phyloP scores from a whole-genome alignment of 2,888 invertebrate genomes.

The Dryobotodes eremita region DNA sequence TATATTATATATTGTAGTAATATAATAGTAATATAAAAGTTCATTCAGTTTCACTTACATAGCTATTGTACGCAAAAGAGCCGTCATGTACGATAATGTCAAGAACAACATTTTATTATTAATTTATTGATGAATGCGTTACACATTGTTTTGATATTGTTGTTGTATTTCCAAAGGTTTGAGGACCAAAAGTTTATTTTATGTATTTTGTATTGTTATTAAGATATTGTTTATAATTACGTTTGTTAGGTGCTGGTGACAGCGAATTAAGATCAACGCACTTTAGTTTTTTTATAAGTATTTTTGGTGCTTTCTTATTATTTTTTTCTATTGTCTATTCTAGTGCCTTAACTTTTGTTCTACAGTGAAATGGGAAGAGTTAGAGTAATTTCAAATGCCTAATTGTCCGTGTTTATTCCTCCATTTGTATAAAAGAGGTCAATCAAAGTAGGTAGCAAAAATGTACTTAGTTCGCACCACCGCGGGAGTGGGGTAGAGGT shows the following conservation, averaged over 20 bases:
- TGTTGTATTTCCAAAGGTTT: slow-evolving; percentile 64
- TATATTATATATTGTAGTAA: slow-evolving; percentile 32
- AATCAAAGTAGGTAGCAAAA: slow-evolving; percentile 22
- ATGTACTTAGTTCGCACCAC: not conserved
- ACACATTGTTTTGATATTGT: slow-evolving; percentile 44
- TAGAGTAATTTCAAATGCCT: slow-evolving; percentile 8
- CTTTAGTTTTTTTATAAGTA: slow-evolving; percentile 22
- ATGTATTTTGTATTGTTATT: slow-evolving; percentile 47
- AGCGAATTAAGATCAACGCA: slow-evolving; percentile 20
- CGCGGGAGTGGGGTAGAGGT: not conserved
- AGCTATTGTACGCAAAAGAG: slow-evolving; percentile 30
- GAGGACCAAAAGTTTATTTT: slow-evolving; percentile 65
- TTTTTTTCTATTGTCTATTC: slow-evolving; percentile 58
- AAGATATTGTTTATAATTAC: slow-evolving; percentile 43
- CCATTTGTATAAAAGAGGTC: not conserved
- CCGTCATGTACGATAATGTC: not conserved
- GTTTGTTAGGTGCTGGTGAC: slow-evolving; percentile 20
- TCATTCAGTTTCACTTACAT: slow-evolving; percentile 29
- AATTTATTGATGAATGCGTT: slow-evolving; percentile 43
- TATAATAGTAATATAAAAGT: slow-evolving; percentile 24
- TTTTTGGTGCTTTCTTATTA: slow-evolving; percentile 47
- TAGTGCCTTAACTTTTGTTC: slow-evolving; percentile 75
- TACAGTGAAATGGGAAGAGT: slow-evolving; percentile 43
- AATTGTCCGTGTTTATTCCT: not conserved
- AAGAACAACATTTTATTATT: slow-evolving; percentile 42